A percentile compares a stretch with the other conserved stretches of the same genome.
Evolutionary conservation across 2,113 vertebrate genomes (phyloP).

Genomic region (Turnix velox): DNA sequence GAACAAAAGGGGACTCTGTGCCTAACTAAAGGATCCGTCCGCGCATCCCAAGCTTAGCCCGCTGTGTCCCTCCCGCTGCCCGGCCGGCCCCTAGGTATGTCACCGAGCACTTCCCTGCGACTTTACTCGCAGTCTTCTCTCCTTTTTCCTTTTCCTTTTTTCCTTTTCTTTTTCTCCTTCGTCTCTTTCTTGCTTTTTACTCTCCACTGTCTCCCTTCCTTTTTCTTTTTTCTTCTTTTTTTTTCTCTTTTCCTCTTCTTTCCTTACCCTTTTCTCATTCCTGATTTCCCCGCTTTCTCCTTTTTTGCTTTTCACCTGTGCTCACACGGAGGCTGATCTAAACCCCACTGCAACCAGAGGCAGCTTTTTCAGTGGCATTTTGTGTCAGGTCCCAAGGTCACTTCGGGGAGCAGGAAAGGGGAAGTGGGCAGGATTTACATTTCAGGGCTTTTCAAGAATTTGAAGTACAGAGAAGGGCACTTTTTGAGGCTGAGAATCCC

Average conservation of each 20-base stretch:
- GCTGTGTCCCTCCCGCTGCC: not conserved
- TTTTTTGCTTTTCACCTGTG: not conserved
- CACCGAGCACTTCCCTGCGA: not conserved
- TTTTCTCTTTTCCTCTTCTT: no score
- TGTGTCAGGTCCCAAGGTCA: not conserved
- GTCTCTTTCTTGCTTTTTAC: not conserved
- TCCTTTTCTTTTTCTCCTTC: no score
- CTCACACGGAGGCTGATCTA: not conserved
- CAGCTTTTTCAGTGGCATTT: not conserved
- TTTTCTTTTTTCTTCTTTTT: no score
- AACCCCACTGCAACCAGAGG: not conserved
- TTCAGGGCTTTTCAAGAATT: not conserved
- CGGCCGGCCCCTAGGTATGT: conserved; percentile 18
- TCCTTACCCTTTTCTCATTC: not conserved
- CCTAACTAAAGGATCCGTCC: not conserved
- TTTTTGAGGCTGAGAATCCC: not conserved
- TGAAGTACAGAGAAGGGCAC: accelerated
- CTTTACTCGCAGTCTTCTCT: not conserved
- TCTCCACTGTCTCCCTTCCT: no score
- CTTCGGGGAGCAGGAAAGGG: not conserved
- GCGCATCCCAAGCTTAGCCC: not conserved
- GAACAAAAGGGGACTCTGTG: not conserved
- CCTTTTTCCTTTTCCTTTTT: accelerated
- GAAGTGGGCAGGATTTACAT: not conserved
- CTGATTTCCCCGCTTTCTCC: no score